These are phyloP conservation scores for Watsonalla binaria DNA, from an alignment of 2,888 invertebrate genomes.

Conservation along the genomic window DNA sequence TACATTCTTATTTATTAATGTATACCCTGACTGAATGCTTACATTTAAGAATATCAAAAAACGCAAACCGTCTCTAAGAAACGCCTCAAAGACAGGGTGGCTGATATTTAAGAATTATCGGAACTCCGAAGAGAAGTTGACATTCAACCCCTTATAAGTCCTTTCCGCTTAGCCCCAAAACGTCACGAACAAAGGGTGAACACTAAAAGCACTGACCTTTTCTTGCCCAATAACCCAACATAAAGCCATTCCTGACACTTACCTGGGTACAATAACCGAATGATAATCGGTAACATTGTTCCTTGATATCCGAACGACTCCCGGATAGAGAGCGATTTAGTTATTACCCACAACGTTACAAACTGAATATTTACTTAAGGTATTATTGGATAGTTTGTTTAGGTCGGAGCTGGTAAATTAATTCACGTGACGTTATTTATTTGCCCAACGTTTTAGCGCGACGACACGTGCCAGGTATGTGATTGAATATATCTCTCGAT, in stretches of 20 bases:
- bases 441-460: constrained; percentile 3
- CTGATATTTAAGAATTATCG: too few species aligned
- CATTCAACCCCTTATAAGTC: background rate
- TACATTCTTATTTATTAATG: too few species aligned
- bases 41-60: too few species aligned
- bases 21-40: too few species aligned
- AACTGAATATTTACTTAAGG: background rate
- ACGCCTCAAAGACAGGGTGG: too few species aligned
- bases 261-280: background rate
- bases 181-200: constrained; percentile 10
- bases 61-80: too few species aligned
- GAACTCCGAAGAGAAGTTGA: background rate
- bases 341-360: background rate
- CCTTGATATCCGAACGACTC: background rate
- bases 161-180: background rate
- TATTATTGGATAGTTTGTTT: constrained; percentile 3
- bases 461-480: background rate
- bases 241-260: too few species aligned
- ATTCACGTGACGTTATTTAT: constrained; percentile 10
- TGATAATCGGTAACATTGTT: background rate
- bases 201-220: background rate
- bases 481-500: background rate
- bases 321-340: background rate
- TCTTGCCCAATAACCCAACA: background rate
- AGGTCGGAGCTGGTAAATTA: constrained; percentile 7